A percentile compares a stretch with the other conserved stretches of the same genome.
phyloP scores from a whole-genome alignment of 2,113 vertebrate species.

The Pseudolaguvia tuberculata region DNA sequence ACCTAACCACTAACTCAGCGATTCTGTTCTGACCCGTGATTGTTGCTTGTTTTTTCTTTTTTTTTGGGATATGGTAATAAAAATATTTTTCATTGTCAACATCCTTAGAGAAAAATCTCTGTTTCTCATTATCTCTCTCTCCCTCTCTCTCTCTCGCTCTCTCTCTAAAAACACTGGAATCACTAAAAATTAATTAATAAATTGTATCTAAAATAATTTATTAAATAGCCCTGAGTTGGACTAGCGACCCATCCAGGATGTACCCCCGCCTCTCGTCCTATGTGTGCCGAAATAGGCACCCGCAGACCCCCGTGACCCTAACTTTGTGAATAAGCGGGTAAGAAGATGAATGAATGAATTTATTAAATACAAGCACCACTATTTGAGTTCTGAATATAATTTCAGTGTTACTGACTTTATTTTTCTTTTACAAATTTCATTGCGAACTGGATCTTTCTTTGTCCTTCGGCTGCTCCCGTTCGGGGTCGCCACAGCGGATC shows the following conservation, averaged over 20 bases:
- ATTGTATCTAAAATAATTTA: too few relatives aligned
- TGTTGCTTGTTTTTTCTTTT: background rate
- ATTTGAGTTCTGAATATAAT: slow-evolving; percentile 48
- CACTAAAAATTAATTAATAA: too few relatives aligned
- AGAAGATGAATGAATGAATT: too few relatives aligned
- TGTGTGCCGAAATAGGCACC: too few relatives aligned
- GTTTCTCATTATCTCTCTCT: background rate
- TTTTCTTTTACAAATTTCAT: slow-evolving; percentile 27
- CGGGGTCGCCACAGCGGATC: too few relatives aligned
- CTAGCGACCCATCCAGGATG: too few relatives aligned
- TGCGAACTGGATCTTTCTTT: slow-evolving; percentile 25
- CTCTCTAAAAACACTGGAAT: background rate
- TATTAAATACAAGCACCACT: slow-evolving; percentile 25
- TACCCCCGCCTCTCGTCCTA: too few relatives aligned
- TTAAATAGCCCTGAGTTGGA: too few relatives aligned
- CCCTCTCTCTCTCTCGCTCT: slow-evolving; percentile 9
- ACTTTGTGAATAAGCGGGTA: too few relatives aligned
- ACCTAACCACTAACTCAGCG: slow-evolving; percentile 38
- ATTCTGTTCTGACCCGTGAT: slow-evolving; percentile 25
- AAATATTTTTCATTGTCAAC: slow-evolving; percentile 38
- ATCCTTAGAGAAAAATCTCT: slow-evolving; percentile 21
- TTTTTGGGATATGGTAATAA: slow-evolving; percentile 10
- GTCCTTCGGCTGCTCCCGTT: too few relatives aligned
- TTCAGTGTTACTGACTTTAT: slow-evolving; percentile 37
- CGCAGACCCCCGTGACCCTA: too few relatives aligned